Base-by-base conservation (phyloP, 2,888 invertebrate genomes). In the Phoronis australis region DNA sequence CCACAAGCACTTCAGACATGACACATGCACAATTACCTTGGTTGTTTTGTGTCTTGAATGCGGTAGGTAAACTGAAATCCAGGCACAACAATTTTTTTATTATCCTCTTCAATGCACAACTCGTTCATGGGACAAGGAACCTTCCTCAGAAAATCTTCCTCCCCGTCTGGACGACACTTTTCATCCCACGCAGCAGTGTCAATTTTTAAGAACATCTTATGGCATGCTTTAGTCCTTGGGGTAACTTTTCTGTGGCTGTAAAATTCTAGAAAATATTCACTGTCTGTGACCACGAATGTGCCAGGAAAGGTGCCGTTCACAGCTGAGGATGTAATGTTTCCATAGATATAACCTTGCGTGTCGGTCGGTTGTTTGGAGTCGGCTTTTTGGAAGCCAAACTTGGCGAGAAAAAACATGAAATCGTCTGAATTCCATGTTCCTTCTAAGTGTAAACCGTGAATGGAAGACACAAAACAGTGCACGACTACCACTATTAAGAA, bases 301-400 rank as follows among this genome's bases (percentile, higher is more conserved):
- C 88, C 82, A 12, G 85, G 84, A 57, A 56, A 53, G 3, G 52
- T 53, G 18, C 50, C 37, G 4, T 48, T 53, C n/a, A n/a, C n/a
- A 26, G 56, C 48, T 57, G 80, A 82, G 0, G 89, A 83, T 24
- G 94, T 91, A 42, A 96, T 84, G 76, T 96, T 96, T 15, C 97
- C 97, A 75, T 91, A 97, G 65, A 97, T 91, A 77, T 90, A 96
- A 42, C 96, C 96, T 78, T 88, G 87, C 59, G 93, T 90, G 69
- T 89, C 86, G 63, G 85, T 86, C 66, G 86, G 84, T 62, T 87
- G 85, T 75, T 90, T 87, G 39, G 86, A 83, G 76, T 92, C 90
- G 15, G 95, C 94, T 79, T 94, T 93, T 79, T 96, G 95, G 75
- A 96, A 91, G 50, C 95, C 96, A 78, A 95, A 97, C 78, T 95